Evolutionary conservation across 2,797 vertebrate species (phyloP), one percentile per base, ranked within the genome.

Genomic region (Enteromius paludinosus): DNA sequence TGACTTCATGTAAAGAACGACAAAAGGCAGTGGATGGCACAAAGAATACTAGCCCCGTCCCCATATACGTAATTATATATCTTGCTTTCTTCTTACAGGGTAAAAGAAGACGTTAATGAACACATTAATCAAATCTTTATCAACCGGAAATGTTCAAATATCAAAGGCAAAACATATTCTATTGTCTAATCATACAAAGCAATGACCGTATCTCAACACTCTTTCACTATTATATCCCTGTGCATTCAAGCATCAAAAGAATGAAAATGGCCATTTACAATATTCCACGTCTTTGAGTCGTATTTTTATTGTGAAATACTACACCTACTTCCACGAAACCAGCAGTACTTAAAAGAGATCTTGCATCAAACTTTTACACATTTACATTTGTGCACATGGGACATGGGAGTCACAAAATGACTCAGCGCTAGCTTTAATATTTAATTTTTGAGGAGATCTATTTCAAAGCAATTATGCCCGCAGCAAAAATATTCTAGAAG

Each of bases 401-500:
- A 70, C 15, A 10, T 17, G 17, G n/a, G n/a, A n/a, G n/a, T n/a
- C n/a, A 30, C 3, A 72, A 72, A 65, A 73, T 25, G 7, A 73
- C 28, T 64, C 14, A 4, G 30, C 45, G 25, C 59, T 25, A 38
- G n/a, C 59, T 65, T 81, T 65, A 81, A 81, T 81, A 74, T 54
- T 81, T 49, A 64, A 72, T 81, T 72, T 62, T 61, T 35, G 9
- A 65, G n/a, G 9, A 54, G 35, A 74, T 74, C 59, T 65, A 43
- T 65, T 74, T 81, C 61, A 66, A 74, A 73, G 69, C 45, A 81
- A 64, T 74, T 54, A 65, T 41, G 79, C 45, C 70, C 30, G 43
- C n/a, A 65, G 79, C 54, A 41, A 47, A 59, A 70, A 59, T 38
- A 38, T 23, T 69, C 23, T 28, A 28, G 17, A 30, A 71, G 52